Evolutionary conservation across 2,888 invertebrate genomes (phyloP), one percentile per base, ranked within the genome.

Genomic region (Tridacna gigas): DNA sequence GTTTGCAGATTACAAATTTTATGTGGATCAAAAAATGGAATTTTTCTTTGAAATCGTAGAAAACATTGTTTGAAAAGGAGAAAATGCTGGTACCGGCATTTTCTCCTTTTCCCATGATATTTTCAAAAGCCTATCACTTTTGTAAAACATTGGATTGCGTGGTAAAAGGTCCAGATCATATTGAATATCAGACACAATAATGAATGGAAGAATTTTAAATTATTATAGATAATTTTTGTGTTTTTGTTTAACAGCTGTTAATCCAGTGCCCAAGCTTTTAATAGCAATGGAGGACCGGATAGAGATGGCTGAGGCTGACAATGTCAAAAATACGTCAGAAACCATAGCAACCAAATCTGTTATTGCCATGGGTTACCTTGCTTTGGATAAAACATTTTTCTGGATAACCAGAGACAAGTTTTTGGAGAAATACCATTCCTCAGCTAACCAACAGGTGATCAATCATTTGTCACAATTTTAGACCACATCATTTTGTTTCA

Each of bases 201-300:
- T 7, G 7, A 37, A 37, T 37, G 37, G 7, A 37, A 37, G 37
- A 37, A 37, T 4, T 37, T 37, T 7, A 37, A 37, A 37, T 7
- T 37, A 37, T 37, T 37, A 37, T 7, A 37, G 7, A 37, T 37
- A 7, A 37, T 37, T 4, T 37, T 37, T 37, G 7, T 37, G 37
- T 37, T 37, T 37, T 4, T 37, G 2, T 2, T 22, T 81, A 82
- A 20, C 91, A 84, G 96, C 96, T 81, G 97, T 97, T 90, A 96
- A 96, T 86, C 97, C 98, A 0, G 96, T 98, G 56, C 98, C 98
- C 0, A 96, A 96, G 90, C 95, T 98, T 0, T 95, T 98, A 85
- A 95, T 97, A 5, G 96, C 97, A 0, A 97, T 89, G 11, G 85
- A 86, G 45, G 82, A 86, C 20, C 85, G 86, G 11, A 79, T 94